Evolutionary conservation across 2,888 invertebrate species (phyloP).

Genomic region (Dromius quadrimaculatus): DNA sequence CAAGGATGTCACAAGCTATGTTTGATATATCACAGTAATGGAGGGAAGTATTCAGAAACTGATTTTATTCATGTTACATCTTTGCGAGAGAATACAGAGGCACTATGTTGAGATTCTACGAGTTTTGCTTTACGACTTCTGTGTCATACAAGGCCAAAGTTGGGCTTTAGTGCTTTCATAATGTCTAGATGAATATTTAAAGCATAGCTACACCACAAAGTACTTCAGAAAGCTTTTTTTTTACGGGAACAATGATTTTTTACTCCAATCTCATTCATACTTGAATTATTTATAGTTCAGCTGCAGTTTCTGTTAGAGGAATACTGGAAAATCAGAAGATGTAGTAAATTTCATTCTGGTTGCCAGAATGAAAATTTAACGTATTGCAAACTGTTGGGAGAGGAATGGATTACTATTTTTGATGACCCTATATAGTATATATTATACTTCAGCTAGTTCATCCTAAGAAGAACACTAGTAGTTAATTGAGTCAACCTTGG

Average conservation of each 20-base stretch:
- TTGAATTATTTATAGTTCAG: too few species aligned
- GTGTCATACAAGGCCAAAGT: slow-evolving; percentile 34
- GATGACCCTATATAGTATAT: too few species aligned
- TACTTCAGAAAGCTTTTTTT: slow-evolving; percentile 28
- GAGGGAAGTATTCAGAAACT: neutral
- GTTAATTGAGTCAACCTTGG: too few species aligned
- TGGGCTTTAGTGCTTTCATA: slow-evolving; percentile 34
- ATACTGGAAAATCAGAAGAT: too few species aligned
- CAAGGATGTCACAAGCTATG: neutral
- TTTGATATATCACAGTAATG: neutral
- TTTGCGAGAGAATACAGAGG: neutral
- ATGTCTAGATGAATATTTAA: slow-evolving; percentile 31
- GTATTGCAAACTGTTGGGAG: too few species aligned
- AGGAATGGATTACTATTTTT: too few species aligned
- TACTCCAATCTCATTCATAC: slow-evolving; percentile 3
- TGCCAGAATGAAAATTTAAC: too few species aligned
- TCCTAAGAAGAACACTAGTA: too few species aligned
- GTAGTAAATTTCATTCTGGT: too few species aligned
- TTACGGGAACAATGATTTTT: slow-evolving; percentile 19
- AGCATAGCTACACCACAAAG: neutral
- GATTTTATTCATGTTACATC: neutral
- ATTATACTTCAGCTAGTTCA: too few species aligned
- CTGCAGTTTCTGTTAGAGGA: too few species aligned
- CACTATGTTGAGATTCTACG: slow-evolving; percentile 29
- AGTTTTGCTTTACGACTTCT: slow-evolving; percentile 32